phyloP scores from a whole-genome alignment of 2,888 invertebrate species.

The Chymomyza procnemis region DNA sequence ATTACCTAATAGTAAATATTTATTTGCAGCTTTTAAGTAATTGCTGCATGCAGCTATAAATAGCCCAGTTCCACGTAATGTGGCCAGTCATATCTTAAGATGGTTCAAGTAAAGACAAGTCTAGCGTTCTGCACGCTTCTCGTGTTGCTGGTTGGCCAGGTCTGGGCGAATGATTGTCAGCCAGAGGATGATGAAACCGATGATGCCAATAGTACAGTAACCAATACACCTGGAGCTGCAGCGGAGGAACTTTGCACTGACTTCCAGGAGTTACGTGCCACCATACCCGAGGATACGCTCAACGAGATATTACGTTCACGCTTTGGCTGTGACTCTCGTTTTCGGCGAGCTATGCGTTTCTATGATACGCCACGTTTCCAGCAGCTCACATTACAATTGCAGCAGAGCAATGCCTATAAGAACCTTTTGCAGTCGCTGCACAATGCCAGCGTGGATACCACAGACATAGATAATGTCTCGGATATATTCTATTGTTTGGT shows the following conservation, averaged over 20 bases:
- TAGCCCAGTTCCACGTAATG: neutral
- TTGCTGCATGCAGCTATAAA: neutral
- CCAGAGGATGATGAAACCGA: neutral
- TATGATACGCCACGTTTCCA: constrained; percentile 43
- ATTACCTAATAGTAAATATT: neutral
- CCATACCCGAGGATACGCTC: constrained; percentile 37
- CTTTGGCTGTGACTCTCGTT: constrained; percentile 44
- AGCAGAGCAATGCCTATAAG: constrained; percentile 40
- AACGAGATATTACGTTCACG: constrained; percentile 41
- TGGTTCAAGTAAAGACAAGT: neutral
- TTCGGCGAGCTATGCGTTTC: constrained; percentile 53
- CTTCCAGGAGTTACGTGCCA: constrained; percentile 47
- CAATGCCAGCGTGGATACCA: constrained; percentile 39
- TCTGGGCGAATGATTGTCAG: neutral
- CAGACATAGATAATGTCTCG: constrained; percentile 40
- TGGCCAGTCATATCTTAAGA: neutral
- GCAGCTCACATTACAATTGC: constrained; percentile 34
- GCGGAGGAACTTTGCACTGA: constrained; percentile 31
- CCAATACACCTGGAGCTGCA: neutral
- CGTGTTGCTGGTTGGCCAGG: neutral
- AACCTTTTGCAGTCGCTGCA: constrained; percentile 33
- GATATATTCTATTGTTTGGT: constrained; percentile 46
- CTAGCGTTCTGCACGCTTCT: neutral
- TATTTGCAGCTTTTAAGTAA: neutral
- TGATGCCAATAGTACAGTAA: neutral